These are phyloP conservation scores for Sesamia nonagrioides DNA, from an alignment of 1,140 invertebrate species.

Conservation along the genomic window DNA sequence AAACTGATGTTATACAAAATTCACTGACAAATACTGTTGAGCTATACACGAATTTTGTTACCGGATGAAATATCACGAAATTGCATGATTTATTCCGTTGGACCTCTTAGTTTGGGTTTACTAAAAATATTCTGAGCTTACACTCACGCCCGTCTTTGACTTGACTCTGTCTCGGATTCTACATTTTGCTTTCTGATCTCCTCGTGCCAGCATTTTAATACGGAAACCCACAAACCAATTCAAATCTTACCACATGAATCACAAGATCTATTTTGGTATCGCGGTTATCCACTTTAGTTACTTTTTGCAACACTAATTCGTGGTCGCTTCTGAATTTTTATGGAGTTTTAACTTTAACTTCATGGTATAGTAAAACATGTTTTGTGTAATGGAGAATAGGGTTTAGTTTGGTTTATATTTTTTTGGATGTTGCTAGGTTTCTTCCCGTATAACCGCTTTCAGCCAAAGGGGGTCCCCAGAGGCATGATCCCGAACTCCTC, in stretches of 20 bases:
- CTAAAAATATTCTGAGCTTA: conserved; percentile 77
- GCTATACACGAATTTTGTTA: neutral
- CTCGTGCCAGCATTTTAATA: conserved; percentile 62
- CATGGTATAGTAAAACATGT: conserved; percentile 51
- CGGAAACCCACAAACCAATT: conserved; percentile 49
- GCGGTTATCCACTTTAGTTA: conserved; percentile 59
- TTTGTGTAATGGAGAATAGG: conserved; percentile 55
- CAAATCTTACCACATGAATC: conserved; percentile 58
- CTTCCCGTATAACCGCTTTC: conserved; percentile 63
- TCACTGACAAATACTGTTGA: neutral
- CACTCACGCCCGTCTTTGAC: conserved; percentile 74
- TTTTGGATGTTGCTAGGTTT: conserved; percentile 63
- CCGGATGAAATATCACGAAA: conserved; percentile 50
- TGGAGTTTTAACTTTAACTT: conserved; percentile 58
- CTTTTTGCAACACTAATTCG: conserved; percentile 80
- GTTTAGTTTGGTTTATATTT: conserved; percentile 54
- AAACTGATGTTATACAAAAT: neutral
- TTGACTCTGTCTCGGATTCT: conserved; percentile 77
- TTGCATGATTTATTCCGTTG: conserved; percentile 69
- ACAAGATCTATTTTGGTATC: conserved; percentile 59
- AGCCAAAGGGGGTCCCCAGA: conserved; percentile 75
- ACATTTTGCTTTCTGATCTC: conserved; percentile 70
- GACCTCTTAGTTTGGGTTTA: conserved; percentile 63
- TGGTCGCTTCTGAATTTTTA: conserved; percentile 72
- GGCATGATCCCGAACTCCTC: conserved; percentile 81